A percentile compares a stretch with the other conserved stretches of the same genome.
phyloP scores from a whole-genome alignment of 35 echinoderm and acorn worm genomes.

The Hemicentrotus pulcherrimus region DNA sequence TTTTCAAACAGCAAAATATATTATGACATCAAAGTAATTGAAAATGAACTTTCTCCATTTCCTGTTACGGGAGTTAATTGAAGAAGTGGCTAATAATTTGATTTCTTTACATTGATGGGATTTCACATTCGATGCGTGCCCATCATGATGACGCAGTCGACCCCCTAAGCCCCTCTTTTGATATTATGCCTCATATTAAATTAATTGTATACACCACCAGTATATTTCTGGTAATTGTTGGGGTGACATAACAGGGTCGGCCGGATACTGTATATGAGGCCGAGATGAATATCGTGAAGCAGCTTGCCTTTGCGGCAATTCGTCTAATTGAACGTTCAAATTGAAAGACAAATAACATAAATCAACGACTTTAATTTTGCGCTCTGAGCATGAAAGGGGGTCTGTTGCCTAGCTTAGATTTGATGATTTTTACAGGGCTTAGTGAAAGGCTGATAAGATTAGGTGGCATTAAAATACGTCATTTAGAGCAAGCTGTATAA shows the following conservation, averaged over 20 bases:
- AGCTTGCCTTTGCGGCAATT: constrained; percentile 1
- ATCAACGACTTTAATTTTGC: neutral
- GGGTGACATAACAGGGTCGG: neutral
- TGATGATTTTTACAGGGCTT: neutral
- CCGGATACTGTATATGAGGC: neutral
- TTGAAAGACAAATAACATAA: constrained; percentile 6
- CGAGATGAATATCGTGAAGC: neutral
- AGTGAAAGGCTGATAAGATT: neutral
- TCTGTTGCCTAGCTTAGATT: neutral
- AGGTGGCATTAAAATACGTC: neutral
- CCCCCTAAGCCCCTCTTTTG: neutral
- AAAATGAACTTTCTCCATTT: too few species aligned
- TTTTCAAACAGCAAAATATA: too few species aligned
- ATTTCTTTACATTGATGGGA: neutral
- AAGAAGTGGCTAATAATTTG: too few species aligned
- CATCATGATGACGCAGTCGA: neutral
- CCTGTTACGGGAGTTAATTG: too few species aligned
- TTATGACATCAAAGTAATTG: too few species aligned
- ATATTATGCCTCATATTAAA: too few species aligned
- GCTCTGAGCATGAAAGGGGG: neutral
- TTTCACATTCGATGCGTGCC: neutral
- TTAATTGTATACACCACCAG: neutral
- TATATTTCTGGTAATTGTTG: neutral
- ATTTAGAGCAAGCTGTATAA: neutral
- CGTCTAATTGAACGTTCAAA: neutral